Conservation (phyloP, 2,797 vertebrate species). For the Tokudaia muenninki region DNA sequence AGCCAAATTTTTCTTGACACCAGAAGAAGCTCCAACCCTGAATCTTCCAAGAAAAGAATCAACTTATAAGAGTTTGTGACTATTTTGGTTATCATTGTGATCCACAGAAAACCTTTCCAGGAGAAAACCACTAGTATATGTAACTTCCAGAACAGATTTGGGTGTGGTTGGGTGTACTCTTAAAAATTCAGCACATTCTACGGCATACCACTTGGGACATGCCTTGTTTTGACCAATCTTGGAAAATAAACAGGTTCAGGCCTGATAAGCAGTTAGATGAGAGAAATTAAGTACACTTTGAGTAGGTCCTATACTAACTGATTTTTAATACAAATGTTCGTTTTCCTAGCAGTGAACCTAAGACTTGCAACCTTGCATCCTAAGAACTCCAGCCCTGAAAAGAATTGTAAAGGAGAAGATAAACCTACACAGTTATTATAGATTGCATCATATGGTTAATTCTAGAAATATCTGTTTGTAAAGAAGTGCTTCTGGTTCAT, state of each 20-base stretch:
- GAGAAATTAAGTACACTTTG: background rate
- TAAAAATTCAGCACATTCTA: background rate
- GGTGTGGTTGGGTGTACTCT: background rate
- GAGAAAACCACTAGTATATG: background rate
- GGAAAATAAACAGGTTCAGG: background rate
- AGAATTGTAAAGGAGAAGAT: slow-evolving; percentile 25
- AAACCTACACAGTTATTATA: slow-evolving; percentile 26
- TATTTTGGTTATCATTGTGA: slow-evolving; percentile 34
- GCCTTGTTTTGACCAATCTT: background rate
- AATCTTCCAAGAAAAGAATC: background rate
- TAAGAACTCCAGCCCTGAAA: background rate
- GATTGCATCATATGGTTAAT: slow-evolving; percentile 15
- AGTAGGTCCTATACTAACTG: background rate
- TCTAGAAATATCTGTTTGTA: slow-evolving; percentile 57
- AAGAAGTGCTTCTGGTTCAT: background rate
- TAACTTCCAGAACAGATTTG: slow-evolving; percentile 1
- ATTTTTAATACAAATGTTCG: background rate
- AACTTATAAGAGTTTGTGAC: background rate
- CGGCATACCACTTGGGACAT: background rate
- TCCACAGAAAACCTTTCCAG: background rate
- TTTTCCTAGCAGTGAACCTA: background rate
- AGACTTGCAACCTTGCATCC: background rate
- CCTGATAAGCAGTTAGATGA: background rate
- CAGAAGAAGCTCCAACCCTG: background rate
- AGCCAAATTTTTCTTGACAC: slow-evolving; percentile 24